These are phyloP conservation scores for Cinclus mexicanus DNA, from an alignment of 2,113 vertebrate genomes.

Conservation along the genomic window DNA sequence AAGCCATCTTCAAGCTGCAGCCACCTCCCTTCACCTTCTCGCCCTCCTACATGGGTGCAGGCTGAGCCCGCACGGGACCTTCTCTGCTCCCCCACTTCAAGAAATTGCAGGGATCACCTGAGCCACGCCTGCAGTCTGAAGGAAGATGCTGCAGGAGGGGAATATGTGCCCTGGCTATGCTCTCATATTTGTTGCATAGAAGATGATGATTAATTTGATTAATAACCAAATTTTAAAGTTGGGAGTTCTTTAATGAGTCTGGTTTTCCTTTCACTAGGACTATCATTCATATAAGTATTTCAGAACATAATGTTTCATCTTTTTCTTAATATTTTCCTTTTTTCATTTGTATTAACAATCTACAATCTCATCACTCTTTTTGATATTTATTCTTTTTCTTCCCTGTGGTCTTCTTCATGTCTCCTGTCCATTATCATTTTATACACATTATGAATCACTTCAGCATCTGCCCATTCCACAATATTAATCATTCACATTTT, in stretches of 20 bases:
- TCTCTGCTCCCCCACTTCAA: neutral
- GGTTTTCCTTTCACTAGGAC: neutral
- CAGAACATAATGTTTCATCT: slow-evolving; percentile 13
- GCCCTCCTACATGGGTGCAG: fast-evolving
- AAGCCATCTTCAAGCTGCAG: neutral
- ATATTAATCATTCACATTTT: neutral
- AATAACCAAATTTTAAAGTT: neutral
- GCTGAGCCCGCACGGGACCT: fast-evolving
- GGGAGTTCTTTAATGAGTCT: neutral
- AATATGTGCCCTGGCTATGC: neutral
- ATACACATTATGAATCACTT: neutral
- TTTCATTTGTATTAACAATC: slow-evolving; percentile 7
- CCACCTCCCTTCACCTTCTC: neutral
- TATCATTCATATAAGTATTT: neutral
- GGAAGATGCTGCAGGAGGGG: neutral
- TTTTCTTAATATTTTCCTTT: slow-evolving; percentile 1
- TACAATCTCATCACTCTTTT: neutral
- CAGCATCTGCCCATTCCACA: neutral
- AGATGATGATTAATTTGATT: neutral
- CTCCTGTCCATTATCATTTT: slow-evolving; percentile 19
- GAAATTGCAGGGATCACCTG: fast-evolving
- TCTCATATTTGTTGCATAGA: neutral
- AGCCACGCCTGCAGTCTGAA: neutral
- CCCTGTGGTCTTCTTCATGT: neutral
- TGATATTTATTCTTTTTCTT: slow-evolving; percentile 41